These are phyloP conservation scores for Mormyrops attenuatus DNA, from an alignment of 2,797 vertebrate genomes.

Conservation along the genomic window DNA sequence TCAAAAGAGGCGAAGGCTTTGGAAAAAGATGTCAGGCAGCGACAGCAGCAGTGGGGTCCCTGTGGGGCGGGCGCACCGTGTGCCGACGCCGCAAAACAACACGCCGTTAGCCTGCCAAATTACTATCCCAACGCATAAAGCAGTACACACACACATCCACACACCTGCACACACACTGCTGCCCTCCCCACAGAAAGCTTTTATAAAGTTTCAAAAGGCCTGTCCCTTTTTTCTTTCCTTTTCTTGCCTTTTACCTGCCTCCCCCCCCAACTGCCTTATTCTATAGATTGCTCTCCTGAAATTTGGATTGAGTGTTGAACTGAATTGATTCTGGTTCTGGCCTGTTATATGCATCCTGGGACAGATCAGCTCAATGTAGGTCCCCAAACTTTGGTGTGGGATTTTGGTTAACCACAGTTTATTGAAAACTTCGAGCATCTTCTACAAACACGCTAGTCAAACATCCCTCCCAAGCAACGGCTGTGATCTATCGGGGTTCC, in stretches of 20 bases:
- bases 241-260: background rate
- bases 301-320: background rate
- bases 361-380: background rate
- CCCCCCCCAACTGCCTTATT: background rate
- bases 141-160: background rate
- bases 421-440: background rate
- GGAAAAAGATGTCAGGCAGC: constrained; percentile 2
- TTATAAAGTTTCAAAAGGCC: background rate
- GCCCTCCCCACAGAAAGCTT: background rate
- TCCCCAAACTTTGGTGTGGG: background rate
- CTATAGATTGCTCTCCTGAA: background rate
- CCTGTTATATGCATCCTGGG: background rate
- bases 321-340: background rate
- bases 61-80: constrained; percentile 28
- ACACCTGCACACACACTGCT: background rate
- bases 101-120: constrained; percentile 33
- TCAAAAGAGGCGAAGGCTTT: constrained; percentile 37
- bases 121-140: constrained; percentile 25
- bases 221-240: background rate
- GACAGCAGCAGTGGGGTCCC: constrained; percentile 25
- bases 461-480: background rate
- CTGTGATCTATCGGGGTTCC: background rate
- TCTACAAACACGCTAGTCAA: background rate
- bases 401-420: background rate
- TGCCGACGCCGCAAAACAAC: constrained; percentile 25